phyloP scores from a whole-genome alignment of 2,888 invertebrate genomes.

The Papilio demoleus region DNA sequence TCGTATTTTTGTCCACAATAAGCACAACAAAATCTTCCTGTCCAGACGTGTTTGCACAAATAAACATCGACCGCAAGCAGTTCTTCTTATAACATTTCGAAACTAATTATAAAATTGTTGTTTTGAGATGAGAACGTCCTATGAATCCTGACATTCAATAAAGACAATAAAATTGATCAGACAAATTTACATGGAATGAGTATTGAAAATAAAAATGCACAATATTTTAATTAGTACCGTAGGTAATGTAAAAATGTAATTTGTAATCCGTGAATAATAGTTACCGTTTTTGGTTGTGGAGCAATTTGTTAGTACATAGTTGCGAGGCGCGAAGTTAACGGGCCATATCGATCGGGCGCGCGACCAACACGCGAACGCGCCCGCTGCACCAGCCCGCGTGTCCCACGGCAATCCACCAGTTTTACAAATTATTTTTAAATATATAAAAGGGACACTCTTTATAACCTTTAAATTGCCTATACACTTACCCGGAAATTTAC shows the following conservation, averaged over 20 bases:
- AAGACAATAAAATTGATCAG: slow-evolving; percentile 1
- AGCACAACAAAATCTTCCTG: slow-evolving; percentile 16
- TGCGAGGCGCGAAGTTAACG: slow-evolving; percentile 72
- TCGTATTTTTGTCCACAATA: slow-evolving; percentile 34
- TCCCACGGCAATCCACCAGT: slow-evolving; percentile 48
- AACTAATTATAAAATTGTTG: slow-evolving; percentile 27
- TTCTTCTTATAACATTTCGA: slow-evolving; percentile 24
- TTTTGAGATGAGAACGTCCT: neutral
- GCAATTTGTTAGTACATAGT: slow-evolving; percentile 51
- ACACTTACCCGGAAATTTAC: slow-evolving; percentile 6
- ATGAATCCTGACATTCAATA: slow-evolving; percentile 10
- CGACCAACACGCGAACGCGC: slow-evolving; percentile 74
- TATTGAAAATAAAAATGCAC: slow-evolving; percentile 1
- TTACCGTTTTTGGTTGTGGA: slow-evolving; percentile 51
- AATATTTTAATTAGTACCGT: slow-evolving; percentile 8
- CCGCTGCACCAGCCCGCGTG: slow-evolving; percentile 64
- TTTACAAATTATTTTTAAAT: slow-evolving; percentile 34
- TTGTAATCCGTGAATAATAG: slow-evolving; percentile 12
- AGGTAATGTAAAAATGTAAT: neutral
- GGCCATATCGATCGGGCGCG: slow-evolving; percentile 74
- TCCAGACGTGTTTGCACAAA: slow-evolving; percentile 30
- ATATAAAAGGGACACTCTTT: slow-evolving; percentile 23
- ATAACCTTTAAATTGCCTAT: neutral
- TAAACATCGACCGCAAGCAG: slow-evolving; percentile 23
- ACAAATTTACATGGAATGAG: neutral